Conservation (phyloP, 2,113 vertebrate genomes). For the Brachirus orientalis region DNA sequence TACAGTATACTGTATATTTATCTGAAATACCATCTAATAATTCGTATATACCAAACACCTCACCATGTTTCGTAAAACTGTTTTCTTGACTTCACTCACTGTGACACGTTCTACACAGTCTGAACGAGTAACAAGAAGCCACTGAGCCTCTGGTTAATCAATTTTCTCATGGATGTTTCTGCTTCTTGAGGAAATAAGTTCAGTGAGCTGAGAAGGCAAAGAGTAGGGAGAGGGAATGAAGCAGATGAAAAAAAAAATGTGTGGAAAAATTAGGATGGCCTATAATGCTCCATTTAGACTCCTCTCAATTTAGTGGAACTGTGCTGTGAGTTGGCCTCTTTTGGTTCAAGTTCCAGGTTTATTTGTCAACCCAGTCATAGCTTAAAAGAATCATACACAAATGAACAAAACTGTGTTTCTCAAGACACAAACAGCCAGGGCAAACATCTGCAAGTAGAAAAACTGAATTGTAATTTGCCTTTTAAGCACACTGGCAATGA, state of each 20-base stretch:
- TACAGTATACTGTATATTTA: too few species aligned
- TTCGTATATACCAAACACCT: too few species aligned
- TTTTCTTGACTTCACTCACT: not conserved
- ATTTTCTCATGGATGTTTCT: slow-evolving; percentile 23
- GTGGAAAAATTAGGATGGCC: slow-evolving; percentile 40
- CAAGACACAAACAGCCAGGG: too few species aligned
- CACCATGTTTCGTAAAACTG: too few species aligned
- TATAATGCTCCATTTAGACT: slow-evolving; percentile 72
- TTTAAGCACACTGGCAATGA: too few species aligned
- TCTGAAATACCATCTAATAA: too few species aligned
- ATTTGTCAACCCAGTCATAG: not conserved
- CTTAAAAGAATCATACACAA: not conserved
- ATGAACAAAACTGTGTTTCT: not conserved
- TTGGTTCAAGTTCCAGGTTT: slow-evolving; percentile 15
- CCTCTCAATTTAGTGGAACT: slow-evolving; percentile 66
- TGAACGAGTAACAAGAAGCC: slow-evolving; percentile 4
- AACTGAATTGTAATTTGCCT: too few species aligned
- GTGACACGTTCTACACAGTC: not conserved
- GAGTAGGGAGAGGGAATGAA: not conserved
- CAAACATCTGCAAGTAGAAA: too few species aligned
- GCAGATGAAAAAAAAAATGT: not conserved
- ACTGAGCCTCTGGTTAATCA: slow-evolving; percentile 34
- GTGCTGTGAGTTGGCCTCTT: slow-evolving; percentile 73
- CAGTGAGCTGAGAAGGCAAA: not conserved
- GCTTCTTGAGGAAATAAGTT: slow-evolving; percentile 25